Percentiles rank a stretch among this genome's conserved stretches.
Evolutionary conservation across 2,888 invertebrate species (phyloP).

Genomic region (Lymantria dispar): DNA sequence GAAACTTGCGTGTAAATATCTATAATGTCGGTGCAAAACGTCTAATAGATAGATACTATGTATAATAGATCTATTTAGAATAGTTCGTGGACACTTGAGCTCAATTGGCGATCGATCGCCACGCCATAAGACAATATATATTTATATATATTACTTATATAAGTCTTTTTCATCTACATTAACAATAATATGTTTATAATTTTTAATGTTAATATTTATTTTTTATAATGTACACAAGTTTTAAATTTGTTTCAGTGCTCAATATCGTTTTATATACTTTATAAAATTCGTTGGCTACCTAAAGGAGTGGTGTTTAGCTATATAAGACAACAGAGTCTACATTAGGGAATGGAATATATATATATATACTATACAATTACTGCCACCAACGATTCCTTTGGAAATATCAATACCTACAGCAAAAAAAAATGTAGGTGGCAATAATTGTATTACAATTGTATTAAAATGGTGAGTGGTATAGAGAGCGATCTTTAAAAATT

Average conservation of each 20-base stretch:
- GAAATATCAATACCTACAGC: constrained; percentile 14
- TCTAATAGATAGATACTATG: constrained; percentile 71
- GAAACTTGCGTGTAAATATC: constrained; percentile 51
- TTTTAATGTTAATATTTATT: constrained; percentile 31
- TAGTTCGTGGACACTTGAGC: constrained; percentile 69
- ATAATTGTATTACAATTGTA: constrained; percentile 37
- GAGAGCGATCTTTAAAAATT: neutral
- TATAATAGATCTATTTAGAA: constrained; percentile 62
- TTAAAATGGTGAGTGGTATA: constrained; percentile 30
- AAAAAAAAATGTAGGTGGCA: constrained; percentile 30
- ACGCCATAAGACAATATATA: constrained; percentile 36
- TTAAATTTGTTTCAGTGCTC: constrained; percentile 76
- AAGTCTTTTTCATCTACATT: constrained; percentile 76
- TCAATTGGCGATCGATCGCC: constrained; percentile 41
- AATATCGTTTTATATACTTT: constrained; percentile 53
- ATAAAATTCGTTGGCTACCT: constrained; percentile 81
- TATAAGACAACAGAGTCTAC: constrained; percentile 65
- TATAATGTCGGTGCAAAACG: constrained; percentile 75
- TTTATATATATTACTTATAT: constrained; percentile 48
- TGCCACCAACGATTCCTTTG: constrained; percentile 30
- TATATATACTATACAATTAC: constrained; percentile 29
- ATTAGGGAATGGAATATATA: constrained; percentile 65
- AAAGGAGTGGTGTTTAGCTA: constrained; percentile 68
- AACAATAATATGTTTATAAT: constrained; percentile 70
- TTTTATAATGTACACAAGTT: constrained; percentile 64